These are phyloP conservation scores for Sternarchorhynchus goeldii DNA, from an alignment of 2,797 vertebrate species.

Conservation along the genomic window DNA sequence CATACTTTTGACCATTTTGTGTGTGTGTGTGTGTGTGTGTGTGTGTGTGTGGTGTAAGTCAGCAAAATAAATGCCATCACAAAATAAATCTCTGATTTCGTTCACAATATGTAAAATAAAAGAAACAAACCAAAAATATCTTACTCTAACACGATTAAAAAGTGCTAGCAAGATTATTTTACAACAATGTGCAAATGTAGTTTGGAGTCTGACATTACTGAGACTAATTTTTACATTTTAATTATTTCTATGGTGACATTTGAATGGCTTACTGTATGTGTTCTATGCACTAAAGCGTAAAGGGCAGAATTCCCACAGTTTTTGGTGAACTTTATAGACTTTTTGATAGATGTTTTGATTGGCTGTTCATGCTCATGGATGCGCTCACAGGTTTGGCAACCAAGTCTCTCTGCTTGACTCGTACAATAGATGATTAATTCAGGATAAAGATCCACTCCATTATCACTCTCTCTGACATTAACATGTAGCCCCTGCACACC, in stretches of 20 bases:
- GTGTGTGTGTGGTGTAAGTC: conserved; percentile 34
- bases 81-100: conserved; percentile 79
- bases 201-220: conserved; percentile 55
- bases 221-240: conserved; percentile 63
- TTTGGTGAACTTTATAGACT: conserved; percentile 23
- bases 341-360: background rate
- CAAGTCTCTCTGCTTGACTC: conserved; percentile 31
- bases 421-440: conserved; percentile 16
- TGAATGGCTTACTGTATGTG: conserved; percentile 46
- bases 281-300: conserved; percentile 20
- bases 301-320: conserved; percentile 62
- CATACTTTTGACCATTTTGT: conserved; percentile 47
- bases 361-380: conserved; percentile 51
- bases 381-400: conserved; percentile 62
- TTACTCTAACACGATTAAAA: conserved; percentile 64
- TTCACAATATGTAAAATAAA: conserved; percentile 76
- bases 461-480: conserved; percentile 16
- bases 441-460: conserved; percentile 10
- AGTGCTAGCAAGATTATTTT: conserved; percentile 70
- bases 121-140: conserved; percentile 61
- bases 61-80: conserved; percentile 77
- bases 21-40: conserved; percentile 44
- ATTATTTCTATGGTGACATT: conserved; percentile 43
- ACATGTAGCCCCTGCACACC: conserved; percentile 12
- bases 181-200: conserved; percentile 73